Evolutionary conservation across 1,140 invertebrate species (phyloP), one percentile per base, ranked within the genome.

Genomic region (Cecropterus lyciades): DNA sequence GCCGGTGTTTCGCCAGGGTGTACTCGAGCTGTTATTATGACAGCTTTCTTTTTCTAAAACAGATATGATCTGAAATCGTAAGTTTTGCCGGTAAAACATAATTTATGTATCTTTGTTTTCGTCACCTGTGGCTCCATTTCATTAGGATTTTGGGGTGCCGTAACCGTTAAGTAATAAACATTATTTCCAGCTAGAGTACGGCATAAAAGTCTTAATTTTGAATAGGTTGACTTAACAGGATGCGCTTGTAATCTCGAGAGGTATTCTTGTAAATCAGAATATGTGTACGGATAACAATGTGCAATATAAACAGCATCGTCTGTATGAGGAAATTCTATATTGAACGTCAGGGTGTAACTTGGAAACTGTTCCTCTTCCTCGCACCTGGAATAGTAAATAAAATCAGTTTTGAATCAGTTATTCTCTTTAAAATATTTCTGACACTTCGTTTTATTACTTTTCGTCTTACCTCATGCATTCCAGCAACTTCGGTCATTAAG

Each of bases 281-380:
- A 99, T 0, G 98, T 99, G 89, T 99, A 99, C 0, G 99, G 99
- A 86, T 98, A 99, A 89, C 98, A 98, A 88, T 99, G 98, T 9
- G 98, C 98, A 67, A 99, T 93, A 86, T 98, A 99, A 62, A 99
- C 98, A 0, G 95, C 95, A 85, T 99, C 99, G 69, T 96, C 95
- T 55, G 96, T 95, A 80, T 99, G 95, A 10, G 96, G 96, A 88
- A 99, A 99, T 76, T 96, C 96, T 64, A 99, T 93, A 69, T 97
- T 98, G 91, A 99, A 99, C 37, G 97, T 97, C 43, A 99, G 92
- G 0, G 98, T 99, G 85, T 97, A 99, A 69, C 87, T 89, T 42
- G 92, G 90, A 73, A 85, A 91, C 75, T 93, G 93, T 68, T 95
- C 94, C 63, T 94, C 94, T 70, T 95, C 94, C 70, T 94, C 93